Evolutionary conservation across 2,888 invertebrate genomes (phyloP).

Genomic region (Campopleginae sp.): DNA sequence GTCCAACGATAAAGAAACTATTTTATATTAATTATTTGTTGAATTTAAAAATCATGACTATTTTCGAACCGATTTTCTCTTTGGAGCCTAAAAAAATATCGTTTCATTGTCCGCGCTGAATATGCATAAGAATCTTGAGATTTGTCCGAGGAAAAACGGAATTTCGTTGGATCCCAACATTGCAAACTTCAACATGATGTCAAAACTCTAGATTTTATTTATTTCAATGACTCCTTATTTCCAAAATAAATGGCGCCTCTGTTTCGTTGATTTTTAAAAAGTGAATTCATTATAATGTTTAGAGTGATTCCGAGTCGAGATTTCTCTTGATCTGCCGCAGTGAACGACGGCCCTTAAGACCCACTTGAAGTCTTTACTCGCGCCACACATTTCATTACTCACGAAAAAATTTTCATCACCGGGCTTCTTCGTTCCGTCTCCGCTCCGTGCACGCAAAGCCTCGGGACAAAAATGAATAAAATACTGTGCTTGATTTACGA

Average conservation of each 20-base stretch:
- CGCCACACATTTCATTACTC: constrained; percentile 26
- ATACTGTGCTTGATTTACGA: constrained; percentile 19
- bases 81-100: too few relatives aligned
- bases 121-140: too few relatives aligned
- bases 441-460: neutral
- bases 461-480: constrained; percentile 15
- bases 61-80: too few relatives aligned
- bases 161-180: too few relatives aligned
- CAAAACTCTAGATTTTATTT: neutral
- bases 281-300: neutral
- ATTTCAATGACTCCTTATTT: neutral
- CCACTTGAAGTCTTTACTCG: constrained; percentile 29
- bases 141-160: too few relatives aligned
- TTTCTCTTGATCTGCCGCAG: constrained; percentile 16
- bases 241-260: too few relatives aligned
- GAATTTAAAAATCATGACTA: too few relatives aligned
- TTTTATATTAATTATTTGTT: too few relatives aligned
- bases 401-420: constrained; percentile 40
- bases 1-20: too few relatives aligned
- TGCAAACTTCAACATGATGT: too few relatives aligned
- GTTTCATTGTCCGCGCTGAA: too few relatives aligned
- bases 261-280: neutral
- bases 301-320: constrained; percentile 4
- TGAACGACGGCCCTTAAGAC: neutral
- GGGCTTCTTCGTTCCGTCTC: neutral